Conservation (phyloP, 2,113 vertebrate species). For the Corythoichthys haematopterus region DNA sequence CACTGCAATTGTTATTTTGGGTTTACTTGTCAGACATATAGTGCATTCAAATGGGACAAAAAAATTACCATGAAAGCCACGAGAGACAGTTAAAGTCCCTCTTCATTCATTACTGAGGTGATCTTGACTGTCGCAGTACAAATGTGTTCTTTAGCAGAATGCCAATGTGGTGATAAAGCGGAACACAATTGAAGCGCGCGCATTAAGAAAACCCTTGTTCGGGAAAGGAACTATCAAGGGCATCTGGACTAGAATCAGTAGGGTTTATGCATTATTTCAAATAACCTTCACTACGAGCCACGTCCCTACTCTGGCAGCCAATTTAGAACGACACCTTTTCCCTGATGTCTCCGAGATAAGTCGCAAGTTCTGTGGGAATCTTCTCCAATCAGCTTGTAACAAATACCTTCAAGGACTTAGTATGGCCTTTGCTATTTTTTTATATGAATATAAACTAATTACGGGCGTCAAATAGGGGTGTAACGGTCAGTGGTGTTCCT, state of each 20-base stretch:
- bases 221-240: conserved; percentile 21
- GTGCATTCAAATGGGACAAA: conserved; percentile 52
- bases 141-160: neutral
- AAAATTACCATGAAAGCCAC: conserved; percentile 32
- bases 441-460: neutral
- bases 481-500: too few relatives aligned
- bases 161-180: neutral
- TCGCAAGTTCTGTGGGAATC: conserved; percentile 18
- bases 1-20: conserved; percentile 53
- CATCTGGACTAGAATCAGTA: conserved; percentile 1
- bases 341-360: conserved; percentile 15
- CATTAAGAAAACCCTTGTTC: conserved; percentile 9
- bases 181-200: conserved; percentile 2
- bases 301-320: conserved; percentile 10
- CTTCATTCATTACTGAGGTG: conserved; percentile 30
- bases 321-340: conserved; percentile 10
- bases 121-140: conserved; percentile 14
- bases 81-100: conserved; percentile 20
- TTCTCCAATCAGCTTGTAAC: conserved; percentile 1
- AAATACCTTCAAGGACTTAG: conserved; percentile 7
- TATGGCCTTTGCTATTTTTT: neutral
- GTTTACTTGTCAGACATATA: conserved; percentile 38
- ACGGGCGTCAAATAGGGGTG: too few relatives aligned
- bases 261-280: conserved; percentile 7
- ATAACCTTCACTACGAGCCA: conserved; percentile 4